These are phyloP conservation scores for Ptychobarbus kaznakovi DNA, from an alignment of 2,797 vertebrate genomes.

Conservation along the genomic window DNA sequence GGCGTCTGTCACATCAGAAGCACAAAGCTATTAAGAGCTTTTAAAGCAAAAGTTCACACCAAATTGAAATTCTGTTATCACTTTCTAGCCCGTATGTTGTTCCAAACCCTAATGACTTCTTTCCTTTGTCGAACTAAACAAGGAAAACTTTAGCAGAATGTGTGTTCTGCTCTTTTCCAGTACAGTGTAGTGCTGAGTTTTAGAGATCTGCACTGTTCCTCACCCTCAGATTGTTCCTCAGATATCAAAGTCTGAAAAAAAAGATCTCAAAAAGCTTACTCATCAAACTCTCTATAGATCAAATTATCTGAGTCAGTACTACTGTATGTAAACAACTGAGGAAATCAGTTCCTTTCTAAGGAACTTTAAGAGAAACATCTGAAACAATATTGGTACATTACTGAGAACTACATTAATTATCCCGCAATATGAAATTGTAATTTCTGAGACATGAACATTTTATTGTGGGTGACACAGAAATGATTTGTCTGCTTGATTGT, in stretches of 20 bases:
- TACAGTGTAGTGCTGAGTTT: neutral
- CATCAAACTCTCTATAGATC: neutral
- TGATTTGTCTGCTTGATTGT: neutral
- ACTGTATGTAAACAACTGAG: neutral
- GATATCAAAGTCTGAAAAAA: neutral
- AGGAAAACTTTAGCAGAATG: constrained; percentile 11
- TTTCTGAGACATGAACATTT: neutral
- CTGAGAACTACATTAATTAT: neutral
- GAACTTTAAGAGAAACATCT: neutral
- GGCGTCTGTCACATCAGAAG: constrained; percentile 21
- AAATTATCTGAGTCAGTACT: neutral
- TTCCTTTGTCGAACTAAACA: neutral
- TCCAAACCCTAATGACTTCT: neutral
- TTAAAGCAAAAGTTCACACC: neutral
- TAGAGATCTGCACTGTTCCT: neutral
- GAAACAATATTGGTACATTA: neutral
- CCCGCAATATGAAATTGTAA: neutral
- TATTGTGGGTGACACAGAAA: neutral
- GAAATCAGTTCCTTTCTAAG: neutral
- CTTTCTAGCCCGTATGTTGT: neutral
- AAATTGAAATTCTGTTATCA: neutral
- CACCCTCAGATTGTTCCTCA: neutral
- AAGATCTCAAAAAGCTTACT: neutral
- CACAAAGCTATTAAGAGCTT: constrained; percentile 4
- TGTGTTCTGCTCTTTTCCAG: neutral